Base-by-base conservation (phyloP, 2,797 vertebrate genomes). In the Lagorchestes hirsutus region DNA sequence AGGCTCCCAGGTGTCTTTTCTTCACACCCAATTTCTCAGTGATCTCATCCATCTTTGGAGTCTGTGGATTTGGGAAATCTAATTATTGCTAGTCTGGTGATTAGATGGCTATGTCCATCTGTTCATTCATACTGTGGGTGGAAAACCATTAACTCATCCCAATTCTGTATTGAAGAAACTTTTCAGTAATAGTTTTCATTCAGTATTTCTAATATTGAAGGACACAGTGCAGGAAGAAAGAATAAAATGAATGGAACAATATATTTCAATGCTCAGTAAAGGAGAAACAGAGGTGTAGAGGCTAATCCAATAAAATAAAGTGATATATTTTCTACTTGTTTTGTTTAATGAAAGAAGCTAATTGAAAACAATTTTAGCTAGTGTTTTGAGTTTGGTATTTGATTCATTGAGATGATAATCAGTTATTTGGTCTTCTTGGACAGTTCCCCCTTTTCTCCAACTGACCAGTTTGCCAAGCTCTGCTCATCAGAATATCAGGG, bases 41-140 rank as follows among this genome's bases (percentile, higher is more conserved):
- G 92, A 97, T 95, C 93, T 94, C 74, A 94, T 91, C 50, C 92
- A 74, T 92, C 97, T 96, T 97, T 97, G 90, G 90, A 97, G 59
- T 95, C n/a, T 55, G 0, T 95, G 95, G 96, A 95, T 96, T 96
- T 93, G 82, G 95, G 91, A 98, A 97, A 97, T 98, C 55, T 1
- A 97, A 98, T 98, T 97, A 97, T 98, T 97, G 96, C 97, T 97
- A 97, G 96, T 97, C 96, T 97, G 92, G 92, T 98, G 97, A 58
- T 94, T 97, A 98, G 95, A 92, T 93, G 93, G 56, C 94, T 95
- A 46, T 96, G 90, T 52, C 96, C 96, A 97, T 97, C 97, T 98
- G 97, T n/a, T 97, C 40, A 50, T 54, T 90, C 31, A 54, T 93
- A 92, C 55, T 96, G 54, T 95, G 55, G 74, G 74, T 46, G 40